Evolutionary conservation across 2,113 vertebrate species (phyloP), one percentile per base, ranked within the genome.

Genomic region (Melanotaenia duboulayi): DNA sequence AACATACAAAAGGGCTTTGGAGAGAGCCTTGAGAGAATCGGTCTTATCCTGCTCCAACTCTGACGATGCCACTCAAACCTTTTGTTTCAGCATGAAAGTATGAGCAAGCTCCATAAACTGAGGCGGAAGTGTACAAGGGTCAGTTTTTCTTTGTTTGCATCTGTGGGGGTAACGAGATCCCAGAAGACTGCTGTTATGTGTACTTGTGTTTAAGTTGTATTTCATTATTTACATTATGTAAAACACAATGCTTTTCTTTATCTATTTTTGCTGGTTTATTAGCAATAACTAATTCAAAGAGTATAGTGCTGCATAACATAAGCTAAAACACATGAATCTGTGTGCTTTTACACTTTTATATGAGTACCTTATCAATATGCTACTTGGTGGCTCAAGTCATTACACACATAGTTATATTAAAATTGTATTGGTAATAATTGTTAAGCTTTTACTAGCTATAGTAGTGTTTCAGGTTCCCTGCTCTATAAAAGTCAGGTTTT

Each of bases 41-140:
- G 56, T 67, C 78, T 90, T 87, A 91, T 88, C 84, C 84, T 44
- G 32, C 75, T 84, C 74, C 74, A 74, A 49, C 68, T 75, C 74
- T 83, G 78, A 71, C 50, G 19, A 78, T 23, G 79, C 79, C 76
- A 78, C 76, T 87, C 76, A 84, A 42, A 65, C 25, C 70, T 65
- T 69, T 84, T 88, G 87, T 91, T 71, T 48, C 57, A 50, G 76
- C 81, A 61, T 5, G 59, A 81, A 86, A 77, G 84, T 66, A 50
- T 0, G 10, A 28, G 24, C 69, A 72, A 76, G 83, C 58, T 82
- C 48, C 70, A 82, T 82, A 76, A 81, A 85, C 24, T 51, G n/a
- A 49, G 61, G 67, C 40, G 61, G 61, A 71, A 81, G n/a, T 54
- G 63, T 23, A 62, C 70, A 62, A 19, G 37, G 46, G 74, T 83